phyloP scores from a whole-genome alignment of 2,888 invertebrate genomes.

The Sabellastarte sp. region DNA sequence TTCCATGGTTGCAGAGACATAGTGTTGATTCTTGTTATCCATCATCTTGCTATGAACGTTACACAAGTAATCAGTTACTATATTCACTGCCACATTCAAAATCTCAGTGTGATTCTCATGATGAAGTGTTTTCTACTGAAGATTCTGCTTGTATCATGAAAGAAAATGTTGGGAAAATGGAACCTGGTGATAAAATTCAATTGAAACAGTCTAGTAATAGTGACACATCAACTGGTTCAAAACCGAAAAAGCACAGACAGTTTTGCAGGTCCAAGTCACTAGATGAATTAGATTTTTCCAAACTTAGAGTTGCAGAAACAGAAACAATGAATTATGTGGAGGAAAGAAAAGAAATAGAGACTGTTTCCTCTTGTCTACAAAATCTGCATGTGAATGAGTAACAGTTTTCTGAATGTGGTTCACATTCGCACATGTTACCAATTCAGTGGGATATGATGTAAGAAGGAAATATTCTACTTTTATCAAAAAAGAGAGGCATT shows the following conservation, averaged over 20 bases:
- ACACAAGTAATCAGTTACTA: not conserved
- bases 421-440: too few relatives aligned
- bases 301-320: constrained; percentile 31
- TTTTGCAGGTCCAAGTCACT: constrained; percentile 50
- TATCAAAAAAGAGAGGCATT: too few relatives aligned
- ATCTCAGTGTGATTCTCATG: not conserved
- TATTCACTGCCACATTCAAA: not conserved
- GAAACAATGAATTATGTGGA: constrained; percentile 23
- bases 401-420: not conserved
- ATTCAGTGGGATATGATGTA: too few relatives aligned
- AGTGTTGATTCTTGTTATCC: not conserved
- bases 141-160: too few relatives aligned
- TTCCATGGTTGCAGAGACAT: constrained; percentile 36
- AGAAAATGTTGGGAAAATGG: not conserved
- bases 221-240: constrained; percentile 24
- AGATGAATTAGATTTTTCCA: constrained; percentile 46
- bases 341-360: constrained; percentile 38
- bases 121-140: not conserved
- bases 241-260: too few relatives aligned
- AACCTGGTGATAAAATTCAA: not conserved
- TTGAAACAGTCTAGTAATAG: too few relatives aligned
- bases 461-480: too few relatives aligned
- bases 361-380: constrained; percentile 40
- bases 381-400: constrained; percentile 39
- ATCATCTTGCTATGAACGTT: not conserved